phyloP scores from a whole-genome alignment of 2,797 vertebrate species.

The Argya squamiceps region DNA sequence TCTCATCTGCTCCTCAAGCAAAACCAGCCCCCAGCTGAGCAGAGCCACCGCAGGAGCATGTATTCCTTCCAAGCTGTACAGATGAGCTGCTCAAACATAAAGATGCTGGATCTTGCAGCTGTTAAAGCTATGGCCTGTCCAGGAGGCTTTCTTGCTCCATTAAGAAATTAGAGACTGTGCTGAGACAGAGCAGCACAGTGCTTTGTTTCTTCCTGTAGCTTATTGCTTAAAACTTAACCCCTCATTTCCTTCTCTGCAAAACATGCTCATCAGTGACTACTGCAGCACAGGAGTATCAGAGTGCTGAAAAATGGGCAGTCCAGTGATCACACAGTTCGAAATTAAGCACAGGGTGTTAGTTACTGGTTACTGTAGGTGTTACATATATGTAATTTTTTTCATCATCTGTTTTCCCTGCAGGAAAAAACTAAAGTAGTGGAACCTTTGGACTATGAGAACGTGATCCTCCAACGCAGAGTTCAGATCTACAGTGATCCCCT shows the following conservation, averaged over 20 bases:
- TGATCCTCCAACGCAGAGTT: constrained; percentile 91
- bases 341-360: neutral
- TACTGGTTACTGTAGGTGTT: neutral
- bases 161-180: neutral
- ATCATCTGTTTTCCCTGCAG: constrained; percentile 62
- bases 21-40: neutral
- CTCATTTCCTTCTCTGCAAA: neutral
- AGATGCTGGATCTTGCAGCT: neutral
- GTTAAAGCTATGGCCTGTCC: neutral
- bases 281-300: neutral
- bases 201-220: neutral
- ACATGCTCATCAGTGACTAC: neutral
- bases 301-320: neutral
- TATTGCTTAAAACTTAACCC: neutral
- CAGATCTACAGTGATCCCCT: constrained; percentile 98
- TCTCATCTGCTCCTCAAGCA: neutral
- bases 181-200: neutral
- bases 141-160: constrained; percentile 7
- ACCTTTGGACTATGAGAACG: constrained; percentile 93
- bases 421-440: constrained; percentile 96
- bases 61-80: neutral
- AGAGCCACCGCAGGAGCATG: rapidly evolving
- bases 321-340: neutral
- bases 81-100: neutral
- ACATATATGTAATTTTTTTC: neutral